phyloP scores from a whole-genome alignment of 92 coral and sea anemone genomes.

The Actinostola sp. region DNA sequence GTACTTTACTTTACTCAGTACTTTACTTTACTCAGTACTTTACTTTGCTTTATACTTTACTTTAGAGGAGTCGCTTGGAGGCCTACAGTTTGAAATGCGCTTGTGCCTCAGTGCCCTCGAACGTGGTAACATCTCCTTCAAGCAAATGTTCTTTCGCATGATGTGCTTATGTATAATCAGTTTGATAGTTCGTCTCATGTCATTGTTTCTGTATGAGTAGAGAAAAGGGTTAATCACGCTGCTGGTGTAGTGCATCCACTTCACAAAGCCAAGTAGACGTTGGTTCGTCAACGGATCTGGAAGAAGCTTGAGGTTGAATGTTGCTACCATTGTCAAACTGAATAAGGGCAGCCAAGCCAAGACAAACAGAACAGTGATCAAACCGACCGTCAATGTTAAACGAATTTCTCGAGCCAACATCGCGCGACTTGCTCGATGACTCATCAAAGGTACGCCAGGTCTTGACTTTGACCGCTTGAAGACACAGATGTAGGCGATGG shows the following conservation, averaged over 20 bases:
- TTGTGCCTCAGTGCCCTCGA: no score
- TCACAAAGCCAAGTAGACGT: slow-evolving; percentile 75
- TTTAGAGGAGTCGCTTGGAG: no score
- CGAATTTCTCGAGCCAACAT: slow-evolving; percentile 50
- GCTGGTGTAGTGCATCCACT: slow-evolving; percentile 96
- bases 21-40: no score
- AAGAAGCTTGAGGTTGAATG: slow-evolving; percentile 59
- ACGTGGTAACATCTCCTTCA: slow-evolving; percentile 39
- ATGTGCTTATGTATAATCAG: slow-evolving; percentile 47
- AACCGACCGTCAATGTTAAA: slow-evolving; percentile 64
- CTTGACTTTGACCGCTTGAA: slow-evolving; percentile 20
- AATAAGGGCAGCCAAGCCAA: slow-evolving; percentile 89
- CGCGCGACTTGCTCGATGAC: slow-evolving; percentile 40
- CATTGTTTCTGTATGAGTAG: slow-evolving; percentile 88
- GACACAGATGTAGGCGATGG: slow-evolving; percentile 63
- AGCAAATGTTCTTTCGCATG: slow-evolving; percentile 35
- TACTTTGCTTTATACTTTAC: no score
- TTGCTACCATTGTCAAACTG: slow-evolving; percentile 58
- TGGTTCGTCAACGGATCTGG: slow-evolving; percentile 53
- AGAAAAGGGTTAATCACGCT: slow-evolving; percentile 82
- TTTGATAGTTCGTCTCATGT: slow-evolving; percentile 54
- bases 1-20: no score
- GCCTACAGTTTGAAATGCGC: no score
- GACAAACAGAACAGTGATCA: slow-evolving; percentile 79
- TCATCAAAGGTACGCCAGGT: slow-evolving; percentile 1